Conservation (phyloP, 2,888 invertebrate species). For the Drosophila picticornis region DNA sequence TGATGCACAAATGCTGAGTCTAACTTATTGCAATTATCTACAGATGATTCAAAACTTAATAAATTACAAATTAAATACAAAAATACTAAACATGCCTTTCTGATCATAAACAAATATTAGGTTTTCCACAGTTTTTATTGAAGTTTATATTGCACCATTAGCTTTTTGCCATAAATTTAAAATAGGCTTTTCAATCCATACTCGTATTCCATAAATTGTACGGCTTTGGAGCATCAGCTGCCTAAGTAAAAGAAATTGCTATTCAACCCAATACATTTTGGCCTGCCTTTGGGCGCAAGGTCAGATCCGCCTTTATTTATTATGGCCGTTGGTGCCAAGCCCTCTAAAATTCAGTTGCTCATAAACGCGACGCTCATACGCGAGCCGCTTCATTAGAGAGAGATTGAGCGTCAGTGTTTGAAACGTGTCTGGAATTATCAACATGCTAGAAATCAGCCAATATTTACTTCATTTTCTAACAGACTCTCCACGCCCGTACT, state of each 20-base stretch:
- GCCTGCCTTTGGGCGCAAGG: slow-evolving; percentile 29
- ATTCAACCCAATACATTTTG: slow-evolving; percentile 20
- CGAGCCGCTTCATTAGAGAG: slow-evolving; percentile 64
- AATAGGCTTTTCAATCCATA: not conserved
- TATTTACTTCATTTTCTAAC: slow-evolving; percentile 61
- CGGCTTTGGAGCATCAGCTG: not conserved
- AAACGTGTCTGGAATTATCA: slow-evolving; percentile 65
- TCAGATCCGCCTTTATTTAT: slow-evolving; percentile 42
- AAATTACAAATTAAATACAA: not conserved
- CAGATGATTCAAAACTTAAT: not conserved
- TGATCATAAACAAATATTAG: not conserved
- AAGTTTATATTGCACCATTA: slow-evolving; percentile 2
- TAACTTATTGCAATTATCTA: not conserved
- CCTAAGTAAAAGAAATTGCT: slow-evolving; percentile 17
- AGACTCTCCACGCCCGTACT: slow-evolving; percentile 24
- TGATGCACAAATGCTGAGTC: not conserved
- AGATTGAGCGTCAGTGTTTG: slow-evolving; percentile 27
- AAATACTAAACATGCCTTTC: not conserved
- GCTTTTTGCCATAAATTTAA: slow-evolving; percentile 11
- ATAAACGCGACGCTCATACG: slow-evolving; percentile 40
- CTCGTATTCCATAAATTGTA: not conserved
- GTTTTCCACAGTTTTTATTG: not conserved
- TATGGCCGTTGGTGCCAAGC: slow-evolving; percentile 2
- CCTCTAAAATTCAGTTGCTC: slow-evolving; percentile 29
- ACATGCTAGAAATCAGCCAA: slow-evolving; percentile 56